These are phyloP conservation scores for Pheosia tremula DNA, from an alignment of 2,888 invertebrate genomes.

Conservation along the genomic window DNA sequence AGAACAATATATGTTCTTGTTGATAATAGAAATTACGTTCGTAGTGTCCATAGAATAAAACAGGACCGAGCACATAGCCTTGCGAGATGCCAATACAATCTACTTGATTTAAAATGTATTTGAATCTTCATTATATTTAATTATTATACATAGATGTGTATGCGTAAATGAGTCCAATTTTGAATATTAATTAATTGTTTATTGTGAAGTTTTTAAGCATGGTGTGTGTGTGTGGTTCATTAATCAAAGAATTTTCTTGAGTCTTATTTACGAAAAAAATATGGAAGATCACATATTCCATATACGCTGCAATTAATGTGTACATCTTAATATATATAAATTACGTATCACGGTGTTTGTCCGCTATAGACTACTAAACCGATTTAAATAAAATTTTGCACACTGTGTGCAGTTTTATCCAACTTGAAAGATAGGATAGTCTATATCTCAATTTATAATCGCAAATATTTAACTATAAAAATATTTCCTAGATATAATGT, in stretches of 20 bases:
- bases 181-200: background rate
- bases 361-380: too few species aligned
- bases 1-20: too few species aligned
- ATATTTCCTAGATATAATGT: too few species aligned
- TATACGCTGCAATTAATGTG: background rate
- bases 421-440: too few species aligned
- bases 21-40: too few species aligned
- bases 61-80: background rate
- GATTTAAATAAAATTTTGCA: too few species aligned
- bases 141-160: background rate
- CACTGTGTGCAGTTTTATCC: too few species aligned
- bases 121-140: background rate
- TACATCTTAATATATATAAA: background rate
- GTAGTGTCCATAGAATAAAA: background rate
- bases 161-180: background rate
- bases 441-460: too few species aligned
- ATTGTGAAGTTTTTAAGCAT: background rate
- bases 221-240: background rate
- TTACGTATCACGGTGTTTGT: too few species aligned
- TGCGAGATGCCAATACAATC: background rate
- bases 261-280: background rate
- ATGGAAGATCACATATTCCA: background rate
- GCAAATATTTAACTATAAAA: too few species aligned
- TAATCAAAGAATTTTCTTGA: background rate
- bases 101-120: background rate